phyloP scores from a whole-genome alignment of 2,113 vertebrate species.

The Cyprinus carpio region DNA sequence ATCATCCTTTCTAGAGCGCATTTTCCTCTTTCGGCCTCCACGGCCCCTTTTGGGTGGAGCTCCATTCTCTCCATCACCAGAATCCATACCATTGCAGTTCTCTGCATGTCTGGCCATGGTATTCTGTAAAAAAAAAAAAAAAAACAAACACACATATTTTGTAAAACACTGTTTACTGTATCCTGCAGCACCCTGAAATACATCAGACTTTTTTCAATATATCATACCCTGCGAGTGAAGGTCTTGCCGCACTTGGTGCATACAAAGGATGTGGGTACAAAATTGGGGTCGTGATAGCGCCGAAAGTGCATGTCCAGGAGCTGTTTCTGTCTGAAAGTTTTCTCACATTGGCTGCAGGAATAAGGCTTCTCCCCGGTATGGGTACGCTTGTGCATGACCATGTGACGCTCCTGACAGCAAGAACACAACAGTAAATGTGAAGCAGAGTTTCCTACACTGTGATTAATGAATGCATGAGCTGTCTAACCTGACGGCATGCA shows the following conservation, averaged over 20 bases:
- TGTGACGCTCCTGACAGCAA: constrained; percentile 86
- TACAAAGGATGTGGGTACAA: constrained; percentile 92
- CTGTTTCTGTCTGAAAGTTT: constrained; percentile 97
- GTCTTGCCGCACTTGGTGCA: constrained; percentile 95
- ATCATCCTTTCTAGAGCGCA: constrained; percentile 90
- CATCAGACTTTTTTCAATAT: not conserved
- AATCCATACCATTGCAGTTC: constrained; percentile 87
- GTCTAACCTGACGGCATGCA: constrained; percentile 90
- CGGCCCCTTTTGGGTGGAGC: constrained; percentile 81
- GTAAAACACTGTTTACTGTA: not conserved
- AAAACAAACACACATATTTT: too few relatives aligned
- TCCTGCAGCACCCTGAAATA: not conserved
- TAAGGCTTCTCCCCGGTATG: constrained; percentile 98
- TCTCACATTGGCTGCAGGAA: constrained; percentile 93
- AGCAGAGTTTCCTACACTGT: not conserved
- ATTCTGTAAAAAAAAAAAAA: constrained; percentile 74
- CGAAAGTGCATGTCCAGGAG: constrained; percentile 98
- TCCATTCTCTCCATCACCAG: constrained; percentile 87
- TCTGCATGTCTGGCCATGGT: constrained; percentile 95
- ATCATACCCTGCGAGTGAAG: constrained; percentile 89
- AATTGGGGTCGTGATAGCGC: constrained; percentile 93
- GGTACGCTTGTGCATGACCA: constrained; percentile 97
- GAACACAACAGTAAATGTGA: not conserved
- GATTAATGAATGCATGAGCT: not conserved
- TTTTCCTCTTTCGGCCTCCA: constrained; percentile 88